Evolutionary conservation across 2,113 vertebrate species (phyloP).

Genomic region (Apeltes quadracus): DNA sequence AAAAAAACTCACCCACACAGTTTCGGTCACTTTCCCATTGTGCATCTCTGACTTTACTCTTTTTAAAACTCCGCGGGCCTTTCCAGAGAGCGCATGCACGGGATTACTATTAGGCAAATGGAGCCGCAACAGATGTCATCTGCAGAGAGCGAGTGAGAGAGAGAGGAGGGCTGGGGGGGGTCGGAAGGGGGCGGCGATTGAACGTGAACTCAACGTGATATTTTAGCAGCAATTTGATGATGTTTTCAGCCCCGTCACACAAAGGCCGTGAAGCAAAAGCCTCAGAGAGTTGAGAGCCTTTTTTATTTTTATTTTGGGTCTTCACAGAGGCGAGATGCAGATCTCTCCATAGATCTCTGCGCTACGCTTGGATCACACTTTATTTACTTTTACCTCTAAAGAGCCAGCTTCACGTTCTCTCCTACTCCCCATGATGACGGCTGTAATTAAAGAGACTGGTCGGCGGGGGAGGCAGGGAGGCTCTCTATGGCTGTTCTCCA

Average conservation of each 20-base stretch:
- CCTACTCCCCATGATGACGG: slow-evolving; percentile 43
- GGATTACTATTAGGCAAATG: slow-evolving; percentile 59
- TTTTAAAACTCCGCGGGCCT: slow-evolving; percentile 56
- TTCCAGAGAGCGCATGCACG: slow-evolving; percentile 60
- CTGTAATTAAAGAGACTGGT: slow-evolving; percentile 62
- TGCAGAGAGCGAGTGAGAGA: slow-evolving; percentile 34
- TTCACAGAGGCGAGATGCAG: slow-evolving; percentile 25
- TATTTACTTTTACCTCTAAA: background rate
- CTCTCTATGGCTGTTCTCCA: slow-evolving; percentile 42
- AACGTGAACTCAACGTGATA: too few species aligned
- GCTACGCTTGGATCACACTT: slow-evolving; percentile 17
- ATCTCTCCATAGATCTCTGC: slow-evolving; percentile 14
- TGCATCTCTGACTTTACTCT: slow-evolving; percentile 46
- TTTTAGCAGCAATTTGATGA: slow-evolving; percentile 77
- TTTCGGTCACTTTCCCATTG: slow-evolving; percentile 18
- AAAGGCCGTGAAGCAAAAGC: slow-evolving; percentile 49
- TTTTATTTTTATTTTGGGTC: slow-evolving; percentile 45
- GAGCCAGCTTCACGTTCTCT: slow-evolving; percentile 15
- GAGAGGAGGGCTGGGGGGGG: slow-evolving; percentile 3
- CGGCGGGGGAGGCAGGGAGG: slow-evolving; percentile 8
- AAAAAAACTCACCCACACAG: slow-evolving; percentile 15
- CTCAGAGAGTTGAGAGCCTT: slow-evolving; percentile 35
- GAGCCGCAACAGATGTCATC: slow-evolving; percentile 63
- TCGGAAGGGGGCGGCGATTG: slow-evolving; percentile 4
- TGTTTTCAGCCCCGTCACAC: slow-evolving; percentile 57